Evolutionary conservation across 2,888 invertebrate species (phyloP).

Genomic region (Synanthedon myopaeformis): DNA sequence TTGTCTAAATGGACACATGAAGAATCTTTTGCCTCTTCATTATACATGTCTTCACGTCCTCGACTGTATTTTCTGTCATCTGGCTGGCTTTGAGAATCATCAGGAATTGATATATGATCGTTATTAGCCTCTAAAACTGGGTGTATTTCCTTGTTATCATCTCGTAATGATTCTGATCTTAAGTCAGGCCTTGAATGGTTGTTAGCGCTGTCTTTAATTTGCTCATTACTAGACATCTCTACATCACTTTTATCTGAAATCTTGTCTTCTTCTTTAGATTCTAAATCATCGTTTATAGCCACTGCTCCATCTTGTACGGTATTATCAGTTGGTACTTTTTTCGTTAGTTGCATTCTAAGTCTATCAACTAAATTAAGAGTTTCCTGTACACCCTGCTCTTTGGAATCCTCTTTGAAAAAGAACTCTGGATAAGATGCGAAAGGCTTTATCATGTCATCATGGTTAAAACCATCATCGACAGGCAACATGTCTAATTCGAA

Average conservation of each 20-base stretch:
- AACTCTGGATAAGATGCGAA: slow-evolving; percentile 76
- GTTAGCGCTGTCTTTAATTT: slow-evolving; percentile 3
- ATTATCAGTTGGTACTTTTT: slow-evolving; percentile 71
- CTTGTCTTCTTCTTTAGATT: slow-evolving; percentile 21
- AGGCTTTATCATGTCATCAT: slow-evolving; percentile 74
- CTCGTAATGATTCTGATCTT: slow-evolving; percentile 1
- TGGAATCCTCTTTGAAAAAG: slow-evolving; percentile 81
- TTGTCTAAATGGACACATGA: slow-evolving; percentile 32
- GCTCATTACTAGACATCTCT: slow-evolving; percentile 12
- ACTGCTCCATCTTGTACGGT: slow-evolving; percentile 44
- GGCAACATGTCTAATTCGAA: slow-evolving; percentile 75
- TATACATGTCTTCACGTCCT: slow-evolving; percentile 13
- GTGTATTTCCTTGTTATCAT: slow-evolving; percentile 24
- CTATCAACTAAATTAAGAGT: slow-evolving; percentile 88
- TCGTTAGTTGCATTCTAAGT: slow-evolving; percentile 77
- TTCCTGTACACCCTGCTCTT: slow-evolving; percentile 83
- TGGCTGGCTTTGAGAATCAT: slow-evolving; percentile 21
- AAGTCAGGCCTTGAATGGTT: slow-evolving; percentile 4
- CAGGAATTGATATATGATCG: slow-evolving; percentile 20
- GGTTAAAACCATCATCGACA: slow-evolving; percentile 75
- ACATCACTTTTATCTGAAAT: slow-evolving; percentile 31
- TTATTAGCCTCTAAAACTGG: slow-evolving; percentile 33
- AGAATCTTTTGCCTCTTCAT: slow-evolving; percentile 43
- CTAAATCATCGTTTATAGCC: slow-evolving; percentile 25
- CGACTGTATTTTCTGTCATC: slow-evolving; percentile 37